Evolutionary conservation across 2,797 vertebrate genomes (phyloP).

Genomic region (Cyprinella venusta): DNA sequence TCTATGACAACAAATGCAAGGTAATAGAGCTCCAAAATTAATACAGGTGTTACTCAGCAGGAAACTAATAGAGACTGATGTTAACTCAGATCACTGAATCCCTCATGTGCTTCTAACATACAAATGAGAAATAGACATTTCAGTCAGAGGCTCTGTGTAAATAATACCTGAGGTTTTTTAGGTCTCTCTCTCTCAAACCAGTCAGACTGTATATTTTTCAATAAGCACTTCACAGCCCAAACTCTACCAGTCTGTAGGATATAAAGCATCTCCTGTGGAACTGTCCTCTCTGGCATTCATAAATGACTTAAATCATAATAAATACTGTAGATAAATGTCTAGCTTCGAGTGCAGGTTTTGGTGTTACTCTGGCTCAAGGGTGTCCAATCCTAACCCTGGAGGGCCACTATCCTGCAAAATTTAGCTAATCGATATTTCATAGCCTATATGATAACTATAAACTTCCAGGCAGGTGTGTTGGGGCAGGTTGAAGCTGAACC

Average conservation of each 20-base stretch:
- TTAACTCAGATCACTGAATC: slow-evolving; percentile 22
- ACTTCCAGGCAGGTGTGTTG: neutral
- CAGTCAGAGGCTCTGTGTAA: neutral
- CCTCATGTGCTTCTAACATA: neutral
- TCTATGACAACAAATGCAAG: slow-evolving; percentile 26
- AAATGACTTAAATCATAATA: slow-evolving; percentile 1
- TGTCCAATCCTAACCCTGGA: neutral
- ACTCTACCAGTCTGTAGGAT: slow-evolving; percentile 1
- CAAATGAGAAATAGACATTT: slow-evolving; percentile 16
- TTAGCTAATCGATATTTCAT: neutral
- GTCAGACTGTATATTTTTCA: neutral
- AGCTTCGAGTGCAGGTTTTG: neutral
- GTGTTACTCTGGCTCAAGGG: neutral
- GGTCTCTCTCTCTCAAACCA: neutral
- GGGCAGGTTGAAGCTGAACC: neutral
- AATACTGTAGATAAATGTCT: neutral
- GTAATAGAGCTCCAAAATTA: slow-evolving; percentile 9
- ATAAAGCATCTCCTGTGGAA: neutral
- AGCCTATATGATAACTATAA: neutral
- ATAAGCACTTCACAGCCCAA: slow-evolving; percentile 6
- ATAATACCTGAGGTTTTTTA: slow-evolving; percentile 16
- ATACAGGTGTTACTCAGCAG: slow-evolving; percentile 41
- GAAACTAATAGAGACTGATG: slow-evolving; percentile 30
- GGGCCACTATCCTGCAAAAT: neutral
- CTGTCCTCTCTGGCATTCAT: neutral